phyloP scores from a whole-genome alignment of 2,797 vertebrate genomes.

The Lutjanus campechanus region DNA sequence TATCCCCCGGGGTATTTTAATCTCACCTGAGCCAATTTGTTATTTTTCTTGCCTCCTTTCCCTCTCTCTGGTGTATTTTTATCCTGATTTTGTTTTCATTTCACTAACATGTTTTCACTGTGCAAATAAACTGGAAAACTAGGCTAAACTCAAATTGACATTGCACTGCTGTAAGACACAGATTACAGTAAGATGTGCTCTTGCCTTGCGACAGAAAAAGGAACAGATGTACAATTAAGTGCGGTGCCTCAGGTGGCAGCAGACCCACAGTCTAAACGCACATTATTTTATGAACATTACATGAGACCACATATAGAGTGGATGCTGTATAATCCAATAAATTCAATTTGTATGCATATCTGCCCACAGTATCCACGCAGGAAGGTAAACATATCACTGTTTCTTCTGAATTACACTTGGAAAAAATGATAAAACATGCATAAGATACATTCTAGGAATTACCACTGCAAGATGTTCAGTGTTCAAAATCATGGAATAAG shows the following conservation, averaged over 20 bases:
- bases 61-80: conserved; percentile 11
- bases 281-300: not conserved
- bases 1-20: conserved; percentile 8
- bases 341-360: not conserved
- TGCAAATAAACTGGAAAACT: conserved; percentile 20
- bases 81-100: conserved; percentile 16
- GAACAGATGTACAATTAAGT: conserved; percentile 16
- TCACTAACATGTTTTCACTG: not conserved
- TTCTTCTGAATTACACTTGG: not conserved
- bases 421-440: not conserved
- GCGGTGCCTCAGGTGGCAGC: not conserved
- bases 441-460: not conserved
- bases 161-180: conserved; percentile 6
- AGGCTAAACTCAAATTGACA: conserved; percentile 17
- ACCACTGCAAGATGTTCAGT: not conserved
- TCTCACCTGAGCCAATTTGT: conserved; percentile 28
- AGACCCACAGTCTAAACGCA: not conserved
- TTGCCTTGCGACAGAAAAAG: not conserved
- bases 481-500: not conserved
- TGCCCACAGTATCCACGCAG: not conserved
- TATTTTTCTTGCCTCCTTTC: not conserved
- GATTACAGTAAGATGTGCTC: conserved; percentile 5
- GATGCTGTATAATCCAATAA: not conserved
- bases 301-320: not conserved
- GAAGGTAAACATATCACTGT: not conserved